Evolutionary conservation across 2,888 invertebrate species (phyloP), one percentile per base, ranked within the genome.

Genomic region (Drosophila pseudotalamancana): DNA sequence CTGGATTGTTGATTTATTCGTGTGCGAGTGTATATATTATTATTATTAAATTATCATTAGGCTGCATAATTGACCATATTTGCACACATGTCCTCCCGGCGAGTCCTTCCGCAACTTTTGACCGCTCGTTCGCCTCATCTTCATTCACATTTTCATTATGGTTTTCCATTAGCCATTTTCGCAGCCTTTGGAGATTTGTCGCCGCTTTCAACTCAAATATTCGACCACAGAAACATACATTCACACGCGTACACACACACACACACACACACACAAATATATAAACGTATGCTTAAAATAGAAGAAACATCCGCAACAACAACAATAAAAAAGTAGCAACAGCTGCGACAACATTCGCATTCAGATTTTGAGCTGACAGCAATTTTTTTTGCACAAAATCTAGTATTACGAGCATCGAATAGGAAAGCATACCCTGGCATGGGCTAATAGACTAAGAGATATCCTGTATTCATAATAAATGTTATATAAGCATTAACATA

Each of bases 291-390:
- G 12, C 21, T 27, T n/a, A n/a, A n/a, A 19, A 3, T 16, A 32
- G 8, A 9, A 34, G 8, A 34, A 34, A 34, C 34, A 34, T 8
- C 6, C 3, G 18, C n/a, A n/a, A 27, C 21, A 31, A 32, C 45
- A 14, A 43, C 50, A 54, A 32, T 45, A 54, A 48, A 40, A 59
- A 40, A 48, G 35, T 54, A 49, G 57, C 29, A 70, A 48, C 65
- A 62, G 50, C 63, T 74, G 86, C 54, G 61, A 56, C 61, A 75
- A 77, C 80, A 77, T 76, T 68, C 19, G 53, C 31, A 57, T 45
- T 49, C 55, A 29, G 55, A 64, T 70, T 72, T 27, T 51, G 51
- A 39, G 35, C 34, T 35, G 19, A 39, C 40, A 63, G 43, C 57
- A 59, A 43, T 23, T 49, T 67, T 68, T 53, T 63, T 68, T 49